Evolutionary conservation across 2,888 invertebrate genomes (phyloP).

Genomic region (Drosophila sordidapex): DNA sequence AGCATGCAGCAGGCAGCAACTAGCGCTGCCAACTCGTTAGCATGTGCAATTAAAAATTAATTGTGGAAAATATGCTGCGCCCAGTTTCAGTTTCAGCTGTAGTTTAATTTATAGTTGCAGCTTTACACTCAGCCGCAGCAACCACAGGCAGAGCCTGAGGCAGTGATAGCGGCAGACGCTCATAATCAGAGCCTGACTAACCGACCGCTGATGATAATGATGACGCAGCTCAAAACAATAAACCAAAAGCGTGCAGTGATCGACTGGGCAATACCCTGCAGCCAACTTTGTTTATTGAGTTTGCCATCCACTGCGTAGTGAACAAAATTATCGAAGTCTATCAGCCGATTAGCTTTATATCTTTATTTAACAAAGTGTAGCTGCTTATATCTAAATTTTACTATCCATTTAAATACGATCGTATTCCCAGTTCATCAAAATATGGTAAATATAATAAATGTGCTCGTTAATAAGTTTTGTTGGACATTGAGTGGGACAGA

Average conservation of each 20-base stretch:
- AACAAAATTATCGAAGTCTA: background rate
- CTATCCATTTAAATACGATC: background rate
- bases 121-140: background rate
- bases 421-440: background rate
- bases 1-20: constrained; percentile 15
- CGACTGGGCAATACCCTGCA: background rate
- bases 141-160: constrained; percentile 1
- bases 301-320: background rate
- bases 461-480: constrained; percentile 4
- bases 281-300: background rate
- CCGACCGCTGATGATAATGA: constrained; percentile 11
- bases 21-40: constrained; percentile 50
- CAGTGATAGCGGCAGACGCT: background rate
- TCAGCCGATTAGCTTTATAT: background rate
- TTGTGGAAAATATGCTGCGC: constrained; percentile 32
- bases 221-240: background rate
- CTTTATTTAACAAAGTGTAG: background rate
- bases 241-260: background rate
- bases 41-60: constrained; percentile 66
- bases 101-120: constrained; percentile 5
- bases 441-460: background rate
- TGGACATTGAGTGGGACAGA: constrained; percentile 22
- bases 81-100: constrained; percentile 8
- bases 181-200: constrained; percentile 23
- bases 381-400: background rate